These are phyloP conservation scores for Xerus rutilus DNA, from an alignment of 2,797 vertebrate genomes.

Conservation along the genomic window DNA sequence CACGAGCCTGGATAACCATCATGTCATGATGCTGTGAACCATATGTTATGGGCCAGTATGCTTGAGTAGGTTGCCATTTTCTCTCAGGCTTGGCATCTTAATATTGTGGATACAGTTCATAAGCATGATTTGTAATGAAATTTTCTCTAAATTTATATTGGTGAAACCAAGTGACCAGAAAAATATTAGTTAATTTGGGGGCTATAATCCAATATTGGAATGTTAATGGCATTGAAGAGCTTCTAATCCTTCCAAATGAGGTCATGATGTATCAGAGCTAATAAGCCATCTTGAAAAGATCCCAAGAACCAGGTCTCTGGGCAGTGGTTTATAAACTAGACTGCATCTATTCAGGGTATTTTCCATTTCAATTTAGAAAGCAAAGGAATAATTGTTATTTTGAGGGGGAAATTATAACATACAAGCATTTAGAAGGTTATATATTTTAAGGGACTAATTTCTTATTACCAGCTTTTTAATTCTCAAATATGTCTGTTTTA, in stretches of 20 bases:
- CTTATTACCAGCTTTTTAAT: conserved; percentile 30
- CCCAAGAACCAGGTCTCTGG: conserved; percentile 58
- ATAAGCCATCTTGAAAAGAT: conserved; percentile 76
- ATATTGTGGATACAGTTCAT: conserved; percentile 70
- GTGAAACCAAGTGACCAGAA: conserved; percentile 80
- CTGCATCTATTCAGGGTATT: conserved; percentile 28
- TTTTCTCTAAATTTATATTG: conserved; percentile 77
- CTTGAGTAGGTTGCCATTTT: conserved; percentile 66
- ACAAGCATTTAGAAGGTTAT: conserved; percentile 32
- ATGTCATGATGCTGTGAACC: background rate
- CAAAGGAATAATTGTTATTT: conserved; percentile 47
- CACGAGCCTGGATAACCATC: background rate
- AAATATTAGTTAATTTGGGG: conserved; percentile 78
- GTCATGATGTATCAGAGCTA: conserved; percentile 64
- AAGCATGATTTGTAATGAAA: conserved; percentile 71
- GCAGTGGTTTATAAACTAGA: conserved; percentile 56
- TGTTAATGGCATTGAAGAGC: conserved; percentile 71
- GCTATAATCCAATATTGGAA: conserved; percentile 76
- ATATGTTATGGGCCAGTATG: conserved; percentile 22
- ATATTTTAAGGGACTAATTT: conserved; percentile 20
- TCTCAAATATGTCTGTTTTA: conserved; percentile 43
- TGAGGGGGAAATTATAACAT: background rate
- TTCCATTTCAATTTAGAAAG: conserved; percentile 58
- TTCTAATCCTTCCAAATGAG: conserved; percentile 78
- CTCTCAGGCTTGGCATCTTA: conserved; percentile 53